Conservation (phyloP, 2,888 invertebrate genomes). For the Nephrotoma guestfalica region DNA sequence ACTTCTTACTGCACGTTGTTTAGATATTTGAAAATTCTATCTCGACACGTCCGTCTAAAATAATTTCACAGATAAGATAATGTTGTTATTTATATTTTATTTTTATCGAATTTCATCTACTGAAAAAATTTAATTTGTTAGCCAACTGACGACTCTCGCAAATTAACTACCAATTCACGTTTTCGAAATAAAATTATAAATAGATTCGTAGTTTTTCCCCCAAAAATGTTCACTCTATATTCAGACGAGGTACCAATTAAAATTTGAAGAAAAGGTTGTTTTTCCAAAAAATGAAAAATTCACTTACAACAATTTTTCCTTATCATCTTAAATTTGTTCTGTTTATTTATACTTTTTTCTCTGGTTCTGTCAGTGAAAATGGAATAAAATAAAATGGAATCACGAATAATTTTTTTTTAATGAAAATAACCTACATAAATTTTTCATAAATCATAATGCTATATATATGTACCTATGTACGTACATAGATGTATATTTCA, state of each 20-base stretch:
- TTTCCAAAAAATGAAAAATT: background rate
- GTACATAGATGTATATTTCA: background rate
- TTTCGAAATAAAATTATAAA: background rate
- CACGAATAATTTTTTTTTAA: background rate
- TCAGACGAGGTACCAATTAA: background rate
- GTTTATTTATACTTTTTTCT: background rate
- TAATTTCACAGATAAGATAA: too few species aligned
- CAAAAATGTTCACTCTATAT: background rate
- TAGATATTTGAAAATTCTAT: too few species aligned
- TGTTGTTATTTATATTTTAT: too few species aligned
- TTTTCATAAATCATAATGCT: background rate
- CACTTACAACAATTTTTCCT: background rate
- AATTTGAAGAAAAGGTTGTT: background rate
- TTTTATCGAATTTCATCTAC: too few species aligned
- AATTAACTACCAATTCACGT: background rate
- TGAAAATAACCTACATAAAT: background rate
- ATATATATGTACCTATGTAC: background rate
- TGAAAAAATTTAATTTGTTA: background rate
- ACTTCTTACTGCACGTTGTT: too few species aligned
- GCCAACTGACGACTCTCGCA: background rate
- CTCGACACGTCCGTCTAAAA: too few species aligned
- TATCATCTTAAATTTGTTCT: background rate
- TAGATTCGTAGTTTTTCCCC: background rate
- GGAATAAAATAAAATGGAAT: background rate
- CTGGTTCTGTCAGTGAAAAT: background rate